These are phyloP conservation scores for Columbina picui DNA, from an alignment of 2,113 vertebrate genomes.

Conservation along the genomic window DNA sequence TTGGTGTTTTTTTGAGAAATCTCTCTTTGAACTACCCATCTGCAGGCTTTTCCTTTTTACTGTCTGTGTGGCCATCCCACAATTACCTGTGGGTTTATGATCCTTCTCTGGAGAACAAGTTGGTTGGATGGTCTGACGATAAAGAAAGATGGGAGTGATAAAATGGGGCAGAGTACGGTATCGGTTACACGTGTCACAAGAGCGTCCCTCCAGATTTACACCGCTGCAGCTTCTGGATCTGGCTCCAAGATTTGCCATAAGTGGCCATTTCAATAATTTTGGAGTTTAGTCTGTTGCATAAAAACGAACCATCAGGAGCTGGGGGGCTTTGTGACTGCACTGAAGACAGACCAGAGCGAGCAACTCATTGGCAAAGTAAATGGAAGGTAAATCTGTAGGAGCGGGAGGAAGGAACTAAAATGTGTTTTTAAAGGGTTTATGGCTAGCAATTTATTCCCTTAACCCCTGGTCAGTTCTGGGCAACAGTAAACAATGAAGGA, in stretches of 20 bases:
- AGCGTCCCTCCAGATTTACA: background rate
- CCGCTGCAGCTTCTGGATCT: background rate
- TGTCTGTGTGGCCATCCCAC: conserved; percentile 64
- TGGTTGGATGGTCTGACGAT: background rate
- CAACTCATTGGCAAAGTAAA: background rate
- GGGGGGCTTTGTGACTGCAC: background rate
- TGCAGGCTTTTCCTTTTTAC: conserved; percentile 63
- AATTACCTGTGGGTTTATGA: conserved; percentile 66
- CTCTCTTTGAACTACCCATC: conserved; percentile 61
- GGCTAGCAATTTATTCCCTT: conserved; percentile 31
- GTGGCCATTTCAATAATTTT: background rate
- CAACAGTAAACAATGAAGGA: conserved; percentile 12
- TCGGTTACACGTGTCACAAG: conserved; percentile 4
- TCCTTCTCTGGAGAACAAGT: conserved; percentile 47
- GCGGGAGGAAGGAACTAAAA: background rate
- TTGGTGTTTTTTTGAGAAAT: conserved; percentile 33
- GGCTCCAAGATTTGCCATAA: background rate
- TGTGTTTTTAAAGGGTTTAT: conserved; percentile 21
- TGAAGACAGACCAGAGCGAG: background rate
- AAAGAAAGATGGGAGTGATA: conserved; percentile 52
- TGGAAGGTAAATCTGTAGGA: background rate
- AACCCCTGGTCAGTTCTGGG: background rate
- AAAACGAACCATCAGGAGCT: background rate
- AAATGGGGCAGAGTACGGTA: conserved; percentile 29
- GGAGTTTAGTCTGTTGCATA: background rate